Percentiles rank a stretch among this genome's conserved stretches.
These are phyloP conservation scores for Quadroppia sp. DNA, from an alignment of 2,888 invertebrate genomes.

Conservation along the genomic window DNA sequence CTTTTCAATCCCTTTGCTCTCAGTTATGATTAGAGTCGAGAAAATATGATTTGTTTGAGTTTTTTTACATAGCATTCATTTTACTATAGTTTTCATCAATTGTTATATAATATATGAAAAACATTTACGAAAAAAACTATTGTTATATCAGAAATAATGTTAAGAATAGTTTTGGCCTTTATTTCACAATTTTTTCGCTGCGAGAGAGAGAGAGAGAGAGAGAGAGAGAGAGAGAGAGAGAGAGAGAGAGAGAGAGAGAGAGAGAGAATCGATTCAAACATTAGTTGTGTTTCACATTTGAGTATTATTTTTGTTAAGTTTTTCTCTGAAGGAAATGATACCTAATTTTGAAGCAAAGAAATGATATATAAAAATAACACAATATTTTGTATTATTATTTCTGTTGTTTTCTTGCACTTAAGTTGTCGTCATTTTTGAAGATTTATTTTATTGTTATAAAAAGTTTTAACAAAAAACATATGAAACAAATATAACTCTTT, in stretches of 20 bases:
- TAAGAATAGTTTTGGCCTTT: background rate
- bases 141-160: background rate
- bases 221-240: too few species aligned
- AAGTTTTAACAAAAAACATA: background rate
- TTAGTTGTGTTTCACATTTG: background rate
- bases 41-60: background rate
- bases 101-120: background rate
- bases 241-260: too few species aligned
- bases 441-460: slow-evolving; percentile 12
- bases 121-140: background rate
- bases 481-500: background rate
- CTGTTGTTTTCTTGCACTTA: background rate
- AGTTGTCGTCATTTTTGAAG: slow-evolving; percentile 17
- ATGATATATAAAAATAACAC: background rate
- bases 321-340: slow-evolving; percentile 22
- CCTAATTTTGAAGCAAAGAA: slow-evolving; percentile 10
- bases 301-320: background rate
- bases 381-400: background rate
- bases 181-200: background rate
- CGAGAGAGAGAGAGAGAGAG: too few species aligned
- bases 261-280: background rate
- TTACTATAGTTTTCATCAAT: background rate
- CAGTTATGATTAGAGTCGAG: background rate
- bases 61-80: background rate
- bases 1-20: too few species aligned